A percentile compares a stretch with the other conserved stretches of the same genome.
phyloP scores from a whole-genome alignment of 2,797 vertebrate species.

The Micromesistius poutassou region DNA sequence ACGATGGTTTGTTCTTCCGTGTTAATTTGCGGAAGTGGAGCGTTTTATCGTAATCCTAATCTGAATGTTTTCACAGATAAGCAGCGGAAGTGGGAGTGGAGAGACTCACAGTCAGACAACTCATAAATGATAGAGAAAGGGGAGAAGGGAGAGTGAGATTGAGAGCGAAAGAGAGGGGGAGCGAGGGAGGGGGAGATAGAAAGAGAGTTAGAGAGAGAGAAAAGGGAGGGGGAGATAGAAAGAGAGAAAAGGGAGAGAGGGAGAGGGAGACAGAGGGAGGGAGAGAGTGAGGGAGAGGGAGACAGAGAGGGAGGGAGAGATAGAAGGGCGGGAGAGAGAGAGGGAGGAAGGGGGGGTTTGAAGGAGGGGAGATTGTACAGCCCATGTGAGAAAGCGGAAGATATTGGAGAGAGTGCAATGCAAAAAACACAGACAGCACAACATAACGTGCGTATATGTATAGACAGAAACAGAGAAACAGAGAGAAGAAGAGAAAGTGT shows the following conservation, averaged over 20 bases:
- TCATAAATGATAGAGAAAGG: conserved; percentile 20
- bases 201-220: background rate
- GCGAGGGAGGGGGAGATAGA: conserved; percentile 7
- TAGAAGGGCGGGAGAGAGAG: background rate
- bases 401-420: no score
- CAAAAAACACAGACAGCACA: no score
- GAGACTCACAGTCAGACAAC: conserved; percentile 11
- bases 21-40: conserved; percentile 80
- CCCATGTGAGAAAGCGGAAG: background rate
- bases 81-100: conserved; percentile 24
- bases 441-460: no score
- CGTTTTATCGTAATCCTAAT: conserved; percentile 80
- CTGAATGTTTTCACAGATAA: conserved; percentile 73
- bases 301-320: background rate
- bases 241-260: background rate
- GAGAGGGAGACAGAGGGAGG: background rate
- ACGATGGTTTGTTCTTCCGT: conserved; percentile 43
- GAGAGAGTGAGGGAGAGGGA: background rate
- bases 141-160: conserved; percentile 21
- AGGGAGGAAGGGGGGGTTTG: background rate
- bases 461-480: no score
- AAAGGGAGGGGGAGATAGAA: conserved; percentile 1
- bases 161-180: conserved; percentile 18
- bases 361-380: background rate
- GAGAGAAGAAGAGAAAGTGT: no score